These are phyloP conservation scores for Gallinago undulata DNA, from an alignment of 2,113 vertebrate species.

Conservation along the genomic window DNA sequence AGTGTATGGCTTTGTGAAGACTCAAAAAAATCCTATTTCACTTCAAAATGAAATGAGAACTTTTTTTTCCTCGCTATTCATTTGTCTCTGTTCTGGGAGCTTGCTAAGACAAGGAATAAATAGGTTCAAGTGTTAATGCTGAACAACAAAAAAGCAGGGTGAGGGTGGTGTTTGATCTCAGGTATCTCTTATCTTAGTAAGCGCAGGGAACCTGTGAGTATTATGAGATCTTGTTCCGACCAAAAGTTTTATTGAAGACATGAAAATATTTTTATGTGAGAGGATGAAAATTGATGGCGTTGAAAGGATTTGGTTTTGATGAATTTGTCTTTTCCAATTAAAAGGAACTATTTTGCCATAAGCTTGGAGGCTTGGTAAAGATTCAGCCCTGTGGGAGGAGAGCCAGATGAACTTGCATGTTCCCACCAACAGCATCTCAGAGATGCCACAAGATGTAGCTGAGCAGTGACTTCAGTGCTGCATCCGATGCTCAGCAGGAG, in stretches of 20 bases:
- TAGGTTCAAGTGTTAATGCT: not conserved
- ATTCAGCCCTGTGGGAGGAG: accelerated
- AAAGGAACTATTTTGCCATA: not conserved
- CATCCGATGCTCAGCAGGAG: not conserved
- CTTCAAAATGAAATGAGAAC: not conserved
- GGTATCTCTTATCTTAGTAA: not conserved
- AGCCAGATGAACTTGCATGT: not conserved
- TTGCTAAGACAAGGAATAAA: not conserved
- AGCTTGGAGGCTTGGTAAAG: not conserved
- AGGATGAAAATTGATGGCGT: not conserved
- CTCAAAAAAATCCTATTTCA: not conserved
- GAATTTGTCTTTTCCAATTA: not conserved
- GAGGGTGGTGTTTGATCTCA: not conserved
- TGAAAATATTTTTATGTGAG: not conserved
- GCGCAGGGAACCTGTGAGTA: not conserved
- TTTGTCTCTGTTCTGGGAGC: not conserved
- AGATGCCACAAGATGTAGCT: not conserved
- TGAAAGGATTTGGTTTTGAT: not conserved
- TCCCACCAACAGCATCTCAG: not conserved
- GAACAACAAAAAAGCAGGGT: not conserved
- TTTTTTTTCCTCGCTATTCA: not conserved
- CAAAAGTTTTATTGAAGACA: not conserved
- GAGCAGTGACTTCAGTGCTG: not conserved
- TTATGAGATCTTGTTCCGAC: not conserved
- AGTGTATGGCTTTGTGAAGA: not conserved